These are phyloP conservation scores for Crepidodera aurea DNA, from an alignment of 2,888 invertebrate species.

Conservation along the genomic window DNA sequence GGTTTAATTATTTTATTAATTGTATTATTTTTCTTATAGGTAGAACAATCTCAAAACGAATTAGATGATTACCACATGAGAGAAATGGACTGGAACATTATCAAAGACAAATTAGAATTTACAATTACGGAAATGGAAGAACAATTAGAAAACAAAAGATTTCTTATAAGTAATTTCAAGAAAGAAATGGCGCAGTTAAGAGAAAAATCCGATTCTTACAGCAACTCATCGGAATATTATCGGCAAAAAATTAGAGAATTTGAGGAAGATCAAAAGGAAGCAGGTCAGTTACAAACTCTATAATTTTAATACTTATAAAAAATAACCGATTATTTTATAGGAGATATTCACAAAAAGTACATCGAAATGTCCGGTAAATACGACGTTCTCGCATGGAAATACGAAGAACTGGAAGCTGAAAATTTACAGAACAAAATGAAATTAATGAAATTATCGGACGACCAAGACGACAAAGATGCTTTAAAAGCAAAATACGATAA, in stretches of 20 bases:
- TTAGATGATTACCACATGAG: slow-evolving; percentile 44
- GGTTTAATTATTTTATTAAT: too few species aligned
- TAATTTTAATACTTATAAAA: too few species aligned
- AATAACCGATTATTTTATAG: slow-evolving; percentile 33
- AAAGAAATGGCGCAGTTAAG: slow-evolving; percentile 36
- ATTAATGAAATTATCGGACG: slow-evolving; percentile 23
- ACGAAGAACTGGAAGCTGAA: slow-evolving; percentile 48
- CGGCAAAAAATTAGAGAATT: slow-evolving; percentile 47
- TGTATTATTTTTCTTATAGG: slow-evolving; percentile 12
- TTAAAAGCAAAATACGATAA: slow-evolving; percentile 36
- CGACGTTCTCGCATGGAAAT: slow-evolving; percentile 52
- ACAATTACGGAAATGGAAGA: slow-evolving; percentile 36
- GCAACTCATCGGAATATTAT: slow-evolving; percentile 48
- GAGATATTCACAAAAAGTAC: slow-evolving; percentile 52
- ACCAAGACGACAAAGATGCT: slow-evolving; percentile 28
- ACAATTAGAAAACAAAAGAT: slow-evolving; percentile 34
- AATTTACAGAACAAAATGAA: slow-evolving; percentile 37
- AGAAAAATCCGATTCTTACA: slow-evolving; percentile 44
- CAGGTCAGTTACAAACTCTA: slow-evolving; percentile 27
- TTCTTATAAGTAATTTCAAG: slow-evolving; percentile 38
- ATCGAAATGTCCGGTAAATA: slow-evolving; percentile 57
- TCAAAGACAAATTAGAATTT: slow-evolving; percentile 42
- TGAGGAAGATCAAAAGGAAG: slow-evolving; percentile 52
- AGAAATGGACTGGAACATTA: slow-evolving; percentile 43
- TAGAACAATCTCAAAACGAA: slow-evolving; percentile 44